These are phyloP conservation scores for Hartigia nigra DNA, from an alignment of 2,888 invertebrate genomes.

Conservation along the genomic window DNA sequence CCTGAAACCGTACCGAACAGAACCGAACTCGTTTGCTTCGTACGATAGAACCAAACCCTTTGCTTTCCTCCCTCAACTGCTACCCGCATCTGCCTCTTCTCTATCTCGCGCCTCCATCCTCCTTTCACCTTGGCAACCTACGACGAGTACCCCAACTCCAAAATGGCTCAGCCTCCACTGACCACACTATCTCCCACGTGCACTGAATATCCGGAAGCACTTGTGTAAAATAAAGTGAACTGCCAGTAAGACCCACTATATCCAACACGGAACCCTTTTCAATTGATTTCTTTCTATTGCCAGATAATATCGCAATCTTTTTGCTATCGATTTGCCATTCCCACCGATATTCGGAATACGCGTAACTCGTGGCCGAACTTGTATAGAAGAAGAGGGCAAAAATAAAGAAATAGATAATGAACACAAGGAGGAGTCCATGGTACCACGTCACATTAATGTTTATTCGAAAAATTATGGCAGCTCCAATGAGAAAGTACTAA, in stretches of 20 bases:
- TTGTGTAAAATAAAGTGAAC: slow-evolving; percentile 58
- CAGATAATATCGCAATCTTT: neutral
- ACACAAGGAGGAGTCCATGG: slow-evolving; percentile 4
- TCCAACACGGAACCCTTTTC: neutral
- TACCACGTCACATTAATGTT: slow-evolving; percentile 53
- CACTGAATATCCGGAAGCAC: slow-evolving; percentile 60
- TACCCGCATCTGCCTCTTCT: slow-evolving; percentile 7
- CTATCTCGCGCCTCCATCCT: neutral
- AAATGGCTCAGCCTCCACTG: slow-evolving; percentile 32
- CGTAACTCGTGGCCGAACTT: neutral
- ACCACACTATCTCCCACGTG: slow-evolving; percentile 51
- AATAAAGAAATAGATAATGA: neutral
- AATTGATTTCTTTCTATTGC: neutral
- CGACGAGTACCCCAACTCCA: slow-evolving; percentile 19
- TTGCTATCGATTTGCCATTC: neutral
- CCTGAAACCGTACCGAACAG: slow-evolving; percentile 33
- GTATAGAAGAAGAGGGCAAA: neutral
- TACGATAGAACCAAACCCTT: slow-evolving; percentile 42
- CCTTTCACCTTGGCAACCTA: slow-evolving; percentile 12
- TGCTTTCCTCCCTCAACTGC: slow-evolving; percentile 26
- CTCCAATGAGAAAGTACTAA: slow-evolving; percentile 47
- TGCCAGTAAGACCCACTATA: slow-evolving; percentile 38
- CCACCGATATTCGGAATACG: neutral
- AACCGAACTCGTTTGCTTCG: slow-evolving; percentile 47
- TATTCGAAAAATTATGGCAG: slow-evolving; percentile 54